Percentiles rank a stretch among this genome's conserved stretches.
phyloP scores from a whole-genome alignment of 2,888 invertebrate genomes.

The Graphium colonna region DNA sequence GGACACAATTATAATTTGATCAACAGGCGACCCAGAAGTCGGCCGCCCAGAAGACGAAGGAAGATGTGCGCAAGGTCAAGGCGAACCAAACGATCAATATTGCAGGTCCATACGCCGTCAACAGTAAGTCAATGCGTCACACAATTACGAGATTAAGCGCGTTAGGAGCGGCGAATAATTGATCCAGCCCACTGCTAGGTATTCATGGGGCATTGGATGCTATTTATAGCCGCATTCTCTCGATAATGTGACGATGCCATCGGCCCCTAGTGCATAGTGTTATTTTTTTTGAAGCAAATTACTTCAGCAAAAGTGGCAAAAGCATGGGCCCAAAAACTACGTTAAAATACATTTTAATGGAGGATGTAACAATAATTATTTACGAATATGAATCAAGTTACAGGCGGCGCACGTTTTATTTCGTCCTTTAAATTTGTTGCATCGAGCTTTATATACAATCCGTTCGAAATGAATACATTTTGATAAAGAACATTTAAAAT shows the following conservation, averaged over 20 bases:
- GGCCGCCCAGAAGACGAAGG: slow-evolving; percentile 94
- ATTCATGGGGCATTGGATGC: slow-evolving; percentile 2
- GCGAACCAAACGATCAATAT: slow-evolving; percentile 71
- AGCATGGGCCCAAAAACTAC: no score
- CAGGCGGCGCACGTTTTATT: no score
- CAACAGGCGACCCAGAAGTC: slow-evolving; percentile 88
- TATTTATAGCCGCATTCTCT: slow-evolving; percentile 4
- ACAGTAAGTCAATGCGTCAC: slow-evolving; percentile 45
- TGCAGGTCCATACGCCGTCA: slow-evolving; percentile 77
- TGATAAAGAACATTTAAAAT: no score
- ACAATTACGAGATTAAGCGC: not conserved
- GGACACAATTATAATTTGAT: not conserved
- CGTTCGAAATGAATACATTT: no score
- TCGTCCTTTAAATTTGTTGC: no score
- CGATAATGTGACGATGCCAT: not conserved
- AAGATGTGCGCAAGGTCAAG: slow-evolving; percentile 89
- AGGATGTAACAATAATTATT: no score
- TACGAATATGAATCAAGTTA: no score
- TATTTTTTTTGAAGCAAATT: no score
- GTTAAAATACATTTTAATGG: no score
- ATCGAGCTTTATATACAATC: no score
- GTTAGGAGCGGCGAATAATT: not conserved
- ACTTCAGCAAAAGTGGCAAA: no score
- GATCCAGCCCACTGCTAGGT: slow-evolving; percentile 13
- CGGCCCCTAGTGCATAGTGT: no score